Evolutionary conservation across 2,797 vertebrate species (phyloP), one percentile per base, ranked within the genome.

Genomic region (Zenarchopterus dispar): DNA sequence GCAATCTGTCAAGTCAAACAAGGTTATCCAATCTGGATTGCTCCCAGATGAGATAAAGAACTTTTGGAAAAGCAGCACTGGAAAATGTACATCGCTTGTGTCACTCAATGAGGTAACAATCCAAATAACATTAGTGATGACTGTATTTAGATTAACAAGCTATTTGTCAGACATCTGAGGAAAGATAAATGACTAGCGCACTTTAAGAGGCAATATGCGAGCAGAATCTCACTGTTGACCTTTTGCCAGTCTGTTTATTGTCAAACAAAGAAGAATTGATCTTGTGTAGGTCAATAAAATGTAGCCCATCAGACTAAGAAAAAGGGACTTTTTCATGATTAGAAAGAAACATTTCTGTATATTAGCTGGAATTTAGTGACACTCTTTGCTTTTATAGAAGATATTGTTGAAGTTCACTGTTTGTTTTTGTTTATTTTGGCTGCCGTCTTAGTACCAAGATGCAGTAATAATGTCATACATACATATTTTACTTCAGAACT

Each of bases 81-180:
- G 77, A 66, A 55, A 80, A 79, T 50, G 75, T 71, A 54, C 39
- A 24, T 22, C 2, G 70, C 52, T 43, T 56, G 44, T 67, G 61
- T 80, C 62, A 69, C 45, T 60, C 0, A 4, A 45, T 67, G 60
- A 77, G 62, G 65, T 23, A 73, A 54, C 67, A 48, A 66, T 75
- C 62, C 50, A 73, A 78, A 84, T 67, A 77, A 53, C 48, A 70
- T 57, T 0, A 41, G 19, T 26, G 54, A 18, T 26, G 68, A 17
- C 64, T 78, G 57, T 61, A 75, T 80, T 80, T 58, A 87, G 75
- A 86, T 84, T 60, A 85, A 84, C 31, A 50, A 76, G 50, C 41
- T 60, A 50, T 81, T 73, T 50, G 56, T 78, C 56, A 61, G 43
- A 18, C 75, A 47, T 59, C 28, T 50, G 16, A 62, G 73, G 70